Evolutionary conservation across 2,888 invertebrate genomes (phyloP), one percentile per base, ranked within the genome.

Genomic region (Teleogryllus oceanicus): DNA sequence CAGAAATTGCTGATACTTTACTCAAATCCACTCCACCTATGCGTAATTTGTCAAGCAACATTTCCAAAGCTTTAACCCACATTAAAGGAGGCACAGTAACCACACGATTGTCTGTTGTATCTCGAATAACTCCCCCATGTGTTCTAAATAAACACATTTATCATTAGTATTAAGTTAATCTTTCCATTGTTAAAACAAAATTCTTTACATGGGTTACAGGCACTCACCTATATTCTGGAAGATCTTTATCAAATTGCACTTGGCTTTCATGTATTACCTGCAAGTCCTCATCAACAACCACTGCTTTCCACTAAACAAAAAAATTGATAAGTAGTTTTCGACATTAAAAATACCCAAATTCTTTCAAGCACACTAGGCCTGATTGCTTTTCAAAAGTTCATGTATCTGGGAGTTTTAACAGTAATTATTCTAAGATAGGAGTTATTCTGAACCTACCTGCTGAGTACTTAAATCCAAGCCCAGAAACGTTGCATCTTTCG

Each of bases 51-150:
- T 96, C 95, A 88, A 99, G 89, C 3, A 97, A 91, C 89, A 97
- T 92, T 85, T 99, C 98, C 76, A 98, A 86, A 0, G 98, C 97
- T 88, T 97, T 97, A 11, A 99, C 93, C 98, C 98, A 99, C 92
- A 99, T 94, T 49, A 95, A 88, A 0, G 96, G 93, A 1, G 97
- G 97, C 1, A 94, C 94, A 76, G 93, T 93, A 83, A 94, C 94
- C 11, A 89, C 86, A 1, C 88, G 86, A 81, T 89, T 88, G 75
- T 87, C 88, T 89, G 62, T 18, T 82, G 88, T 88, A 80, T 88
- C 89, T 75, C 90, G 86, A 49, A 77, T 50, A 3, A 91, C 91
- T 16, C 92, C 92, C 18, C 92, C 91, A 83, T 90, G 90, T 2
- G 92, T 92, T 83, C 92, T 91, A 83, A 78, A 84, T 20, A 51